Evolutionary conservation across 2,113 vertebrate genomes (phyloP), one percentile per base, ranked within the genome.

Genomic region (Cynopterus brachyotis): DNA sequence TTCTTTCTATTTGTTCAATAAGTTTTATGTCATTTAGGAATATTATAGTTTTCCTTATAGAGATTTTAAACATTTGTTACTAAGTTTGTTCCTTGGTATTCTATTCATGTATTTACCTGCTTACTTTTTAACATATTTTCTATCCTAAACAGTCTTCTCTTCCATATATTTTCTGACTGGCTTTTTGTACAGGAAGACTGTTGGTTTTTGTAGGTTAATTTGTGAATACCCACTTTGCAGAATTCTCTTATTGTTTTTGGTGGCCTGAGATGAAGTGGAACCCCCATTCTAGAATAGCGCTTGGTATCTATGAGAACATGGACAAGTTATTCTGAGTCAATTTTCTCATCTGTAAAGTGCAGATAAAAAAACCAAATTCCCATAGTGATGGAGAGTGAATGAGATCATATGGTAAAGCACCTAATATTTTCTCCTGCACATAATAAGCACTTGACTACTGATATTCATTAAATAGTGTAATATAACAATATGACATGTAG

Each of bases 121-220:
- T 55, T 95, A 15, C 37, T 76, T 82, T 66, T n/a, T 86, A 78
- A 70, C 15, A 70, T 50, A 62, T 19, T 82, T 85, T n/a, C 4
- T 50, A 47, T 82, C 47, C 59, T 88, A 85, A 88, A 42, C 53
- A 88, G 4, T 85, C 47, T 95, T 91, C 42, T 94, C 28, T 78
- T 93, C 13, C 13, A 79, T 80, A 19, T 96, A 78, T 95, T 95
- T 95, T 95, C 4, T 35, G 40, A 55, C 4, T 95, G 37, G 9
- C 11, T 32, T 91, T 92, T 85, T 92, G 16, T 86, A 70, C 57
- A 30, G 47, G 35, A 81, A 88, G 24, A 30, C 66, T 94, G 26
- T 90, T 89, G 62, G 90, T 67, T 90, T 96, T 95, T 97, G 22
- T 78, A 70, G 75, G 20, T 45, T 87, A 86, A 93, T n/a, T 93